Base-by-base conservation (phyloP, 2,888 invertebrate genomes). In the Arge pagana region DNA sequence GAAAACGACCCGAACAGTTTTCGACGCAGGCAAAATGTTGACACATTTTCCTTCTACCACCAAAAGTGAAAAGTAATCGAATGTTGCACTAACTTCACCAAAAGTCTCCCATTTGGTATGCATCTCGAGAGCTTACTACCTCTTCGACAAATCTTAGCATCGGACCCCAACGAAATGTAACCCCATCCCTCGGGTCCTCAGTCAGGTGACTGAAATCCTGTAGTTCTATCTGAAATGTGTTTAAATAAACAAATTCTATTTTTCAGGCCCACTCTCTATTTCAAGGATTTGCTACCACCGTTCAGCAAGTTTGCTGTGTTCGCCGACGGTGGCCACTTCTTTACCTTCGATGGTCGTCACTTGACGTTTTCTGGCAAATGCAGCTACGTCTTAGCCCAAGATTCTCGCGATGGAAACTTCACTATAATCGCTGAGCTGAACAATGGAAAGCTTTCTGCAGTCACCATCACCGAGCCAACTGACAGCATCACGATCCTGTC, bases 281-380 rank as follows among this genome's bases (percentile, higher is more conserved):
- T 82, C 0, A 67, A 80, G 0, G 82, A 86, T 36, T 81, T 85
- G 59, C 66, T 89, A 24, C 85, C 85, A 57, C 84, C 90, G 16
- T 84, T 85, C 71, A 82, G 67, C 48, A 71, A 70, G 52, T 55
- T 59, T 41, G 94, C 87, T 6, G 82, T 85, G 28, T 73, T 94
- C 3, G 81, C 87, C 8, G 90, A 92, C 69, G 90, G 90, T 1
- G 88, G 90, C 65, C 90, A 93, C 77, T 84, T 92, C 75, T 89
- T 92, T 78, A 93, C 93, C 0, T 95, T 94, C 77, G 96, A 96
- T 75, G 89, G 89, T 0, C 85, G 85, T 61, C 88, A 91, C 71
- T 79, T 88, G 59, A 86, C 88, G 5, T 88, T 93, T 81, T 86
- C 87, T 0, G 93, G 93, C 30, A 82, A 81, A 42, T 96, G 96